Percentiles rank a stretch among this genome's conserved stretches.
phyloP scores from a whole-genome alignment of 2,888 invertebrate genomes.

The Chrysodeixis includens region DNA sequence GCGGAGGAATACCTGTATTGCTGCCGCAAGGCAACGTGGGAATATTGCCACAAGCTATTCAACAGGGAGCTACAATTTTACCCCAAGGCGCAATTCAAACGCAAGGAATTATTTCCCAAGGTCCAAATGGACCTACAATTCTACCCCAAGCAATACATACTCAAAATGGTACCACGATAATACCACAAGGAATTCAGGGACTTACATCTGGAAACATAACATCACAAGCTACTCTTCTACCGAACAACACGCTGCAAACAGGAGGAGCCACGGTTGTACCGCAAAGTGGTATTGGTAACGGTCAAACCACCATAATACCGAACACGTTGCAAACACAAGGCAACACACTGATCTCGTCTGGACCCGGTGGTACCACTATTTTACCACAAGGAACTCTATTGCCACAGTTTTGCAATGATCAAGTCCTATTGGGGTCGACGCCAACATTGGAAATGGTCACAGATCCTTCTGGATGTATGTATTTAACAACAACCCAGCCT shows the following conservation, averaged over 20 bases:
- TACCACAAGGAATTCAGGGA: slow-evolving; percentile 89
- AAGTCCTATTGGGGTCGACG: slow-evolving; percentile 90
- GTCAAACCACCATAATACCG: slow-evolving; percentile 85
- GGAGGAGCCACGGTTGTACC: slow-evolving; percentile 82
- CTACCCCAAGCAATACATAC: slow-evolving; percentile 89
- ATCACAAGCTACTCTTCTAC: slow-evolving; percentile 80
- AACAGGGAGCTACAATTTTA: slow-evolving; percentile 89
- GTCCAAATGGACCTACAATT: slow-evolving; percentile 89
- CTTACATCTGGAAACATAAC: slow-evolving; percentile 77
- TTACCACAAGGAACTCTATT: slow-evolving; percentile 89
- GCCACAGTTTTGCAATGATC: slow-evolving; percentile 89
- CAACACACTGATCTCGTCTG: slow-evolving; percentile 85
- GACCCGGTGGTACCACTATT: slow-evolving; percentile 88
- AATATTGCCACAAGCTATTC: slow-evolving; percentile 84
- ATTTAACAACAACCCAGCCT: slow-evolving; percentile 91
- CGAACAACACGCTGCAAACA: slow-evolving; percentile 81
- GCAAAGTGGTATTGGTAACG: slow-evolving; percentile 85
- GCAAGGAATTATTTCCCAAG: slow-evolving; percentile 86
- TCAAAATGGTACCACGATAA: slow-evolving; percentile 90
- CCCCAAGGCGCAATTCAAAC: slow-evolving; percentile 89
- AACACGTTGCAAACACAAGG: slow-evolving; percentile 88
- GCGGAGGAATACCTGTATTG: slow-evolving; percentile 89
- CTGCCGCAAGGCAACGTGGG: slow-evolving; percentile 87
- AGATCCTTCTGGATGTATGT: slow-evolving; percentile 89
- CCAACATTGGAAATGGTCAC: slow-evolving; percentile 91